Conservation (phyloP, 2,797 vertebrate genomes). For the Pelochelys cantorii region DNA sequence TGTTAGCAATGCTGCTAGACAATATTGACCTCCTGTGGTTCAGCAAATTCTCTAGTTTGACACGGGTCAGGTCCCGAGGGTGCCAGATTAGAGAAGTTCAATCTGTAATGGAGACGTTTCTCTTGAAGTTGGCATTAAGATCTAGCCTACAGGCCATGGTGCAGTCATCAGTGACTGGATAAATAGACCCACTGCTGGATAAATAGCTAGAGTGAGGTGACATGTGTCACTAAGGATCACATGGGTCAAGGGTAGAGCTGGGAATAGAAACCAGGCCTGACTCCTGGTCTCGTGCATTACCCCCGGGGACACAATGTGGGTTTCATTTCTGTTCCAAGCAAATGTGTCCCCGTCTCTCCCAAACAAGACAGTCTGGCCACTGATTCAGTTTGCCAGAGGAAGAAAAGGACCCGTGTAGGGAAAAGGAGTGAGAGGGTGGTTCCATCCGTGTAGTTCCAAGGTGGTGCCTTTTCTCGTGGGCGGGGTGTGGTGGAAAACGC, state of each 20-base stretch:
- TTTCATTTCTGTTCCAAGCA: background rate
- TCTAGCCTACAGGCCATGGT: background rate
- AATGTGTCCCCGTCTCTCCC: accelerated
- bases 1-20: too few relatives aligned
- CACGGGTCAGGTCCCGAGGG: too few relatives aligned
- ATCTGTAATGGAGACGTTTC: too few relatives aligned
- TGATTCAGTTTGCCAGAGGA: background rate
- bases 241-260: background rate
- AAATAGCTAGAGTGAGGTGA: background rate
- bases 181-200: background rate
- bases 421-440: background rate
- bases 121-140: background rate
- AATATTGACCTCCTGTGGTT: too few relatives aligned
- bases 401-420: background rate
- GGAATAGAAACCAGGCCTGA: background rate
- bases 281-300: accelerated
- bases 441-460: background rate
- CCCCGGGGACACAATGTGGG: background rate
- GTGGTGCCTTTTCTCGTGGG: background rate
- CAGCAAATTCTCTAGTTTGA: too few relatives aligned
- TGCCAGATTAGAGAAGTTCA: too few relatives aligned
- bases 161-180: background rate
- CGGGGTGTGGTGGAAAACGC: background rate
- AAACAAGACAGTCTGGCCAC: background rate
- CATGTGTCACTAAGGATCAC: background rate